These are phyloP conservation scores for Nowickia ferox DNA, from an alignment of 2,888 invertebrate species.

Conservation along the genomic window DNA sequence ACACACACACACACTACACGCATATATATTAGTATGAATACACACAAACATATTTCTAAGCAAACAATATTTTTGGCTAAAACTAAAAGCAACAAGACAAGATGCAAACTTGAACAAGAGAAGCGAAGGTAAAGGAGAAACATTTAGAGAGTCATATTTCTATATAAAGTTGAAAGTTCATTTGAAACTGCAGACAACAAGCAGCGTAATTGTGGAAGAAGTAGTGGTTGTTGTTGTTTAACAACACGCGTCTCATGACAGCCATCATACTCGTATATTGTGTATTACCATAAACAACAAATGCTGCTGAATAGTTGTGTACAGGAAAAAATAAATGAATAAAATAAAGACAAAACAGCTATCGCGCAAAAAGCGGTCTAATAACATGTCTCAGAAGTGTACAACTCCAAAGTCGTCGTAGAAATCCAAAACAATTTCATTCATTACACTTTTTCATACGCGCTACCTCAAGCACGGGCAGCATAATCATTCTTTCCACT, in stretches of 20 bases:
- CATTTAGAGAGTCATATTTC: slow-evolving; percentile 57
- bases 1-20: background rate
- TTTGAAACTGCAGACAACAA: slow-evolving; percentile 49
- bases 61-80: slow-evolving; percentile 49
- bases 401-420: slow-evolving; percentile 32
- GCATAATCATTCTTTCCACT: background rate
- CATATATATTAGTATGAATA: background rate
- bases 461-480: background rate
- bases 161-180: slow-evolving; percentile 63
- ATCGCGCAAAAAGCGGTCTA: slow-evolving; percentile 32
- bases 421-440: slow-evolving; percentile 55
- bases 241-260: slow-evolving; percentile 40
- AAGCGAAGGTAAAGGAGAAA: background rate
- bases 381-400: slow-evolving; percentile 42
- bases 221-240: slow-evolving; percentile 20
- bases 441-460: slow-evolving; percentile 53
- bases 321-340: background rate
- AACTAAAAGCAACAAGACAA: slow-evolving; percentile 38
- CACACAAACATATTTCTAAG: background rate
- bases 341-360: background rate
- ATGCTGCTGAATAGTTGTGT: slow-evolving; percentile 52
- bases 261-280: slow-evolving; percentile 29
- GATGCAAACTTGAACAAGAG: slow-evolving; percentile 12
- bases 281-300: slow-evolving; percentile 58
- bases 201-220: slow-evolving; percentile 25